Percentiles rank a stretch among this genome's conserved stretches.
Evolutionary conservation across 2,888 invertebrate species (phyloP).

Genomic region (Heliconius ethilla): DNA sequence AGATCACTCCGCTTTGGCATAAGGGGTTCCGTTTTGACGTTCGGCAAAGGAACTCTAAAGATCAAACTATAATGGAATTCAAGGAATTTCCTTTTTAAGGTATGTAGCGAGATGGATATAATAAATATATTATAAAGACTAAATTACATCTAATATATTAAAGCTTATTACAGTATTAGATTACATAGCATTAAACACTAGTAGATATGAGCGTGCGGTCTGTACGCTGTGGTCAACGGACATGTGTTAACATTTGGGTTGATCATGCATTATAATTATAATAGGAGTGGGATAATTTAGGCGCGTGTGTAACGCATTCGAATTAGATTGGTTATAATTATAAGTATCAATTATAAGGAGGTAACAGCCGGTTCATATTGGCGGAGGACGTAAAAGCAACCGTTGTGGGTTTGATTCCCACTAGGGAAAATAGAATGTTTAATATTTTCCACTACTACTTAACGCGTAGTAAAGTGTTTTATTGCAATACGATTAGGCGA

Average conservation of each 20-base stretch:
- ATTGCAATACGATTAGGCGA: no score
- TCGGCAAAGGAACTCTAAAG: no score
- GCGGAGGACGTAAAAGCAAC: no score
- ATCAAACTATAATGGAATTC: no score
- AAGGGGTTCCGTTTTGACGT: no score
- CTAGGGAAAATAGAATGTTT: neutral
- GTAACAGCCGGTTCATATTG: neutral
- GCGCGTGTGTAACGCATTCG: neutral
- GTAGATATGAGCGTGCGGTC: slow-evolving; percentile 23
- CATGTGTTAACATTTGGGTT: slow-evolving; percentile 27
- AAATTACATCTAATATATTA: neutral
- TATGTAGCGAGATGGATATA: no score
- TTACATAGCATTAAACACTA: neutral
- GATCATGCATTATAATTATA: slow-evolving; percentile 14
- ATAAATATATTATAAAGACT: neutral
- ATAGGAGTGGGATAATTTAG: neutral
- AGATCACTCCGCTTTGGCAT: neutral
- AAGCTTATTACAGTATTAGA: neutral
- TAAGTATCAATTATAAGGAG: neutral
- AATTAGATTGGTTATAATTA: neutral
- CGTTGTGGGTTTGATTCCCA: neutral
- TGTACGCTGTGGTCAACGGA: slow-evolving; percentile 10
- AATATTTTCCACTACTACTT: neutral
- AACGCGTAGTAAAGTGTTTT: no score
- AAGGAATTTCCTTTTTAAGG: no score